These are phyloP conservation scores for Syngnathus typhle DNA, from an alignment of 2,113 vertebrate genomes.

Conservation along the genomic window DNA sequence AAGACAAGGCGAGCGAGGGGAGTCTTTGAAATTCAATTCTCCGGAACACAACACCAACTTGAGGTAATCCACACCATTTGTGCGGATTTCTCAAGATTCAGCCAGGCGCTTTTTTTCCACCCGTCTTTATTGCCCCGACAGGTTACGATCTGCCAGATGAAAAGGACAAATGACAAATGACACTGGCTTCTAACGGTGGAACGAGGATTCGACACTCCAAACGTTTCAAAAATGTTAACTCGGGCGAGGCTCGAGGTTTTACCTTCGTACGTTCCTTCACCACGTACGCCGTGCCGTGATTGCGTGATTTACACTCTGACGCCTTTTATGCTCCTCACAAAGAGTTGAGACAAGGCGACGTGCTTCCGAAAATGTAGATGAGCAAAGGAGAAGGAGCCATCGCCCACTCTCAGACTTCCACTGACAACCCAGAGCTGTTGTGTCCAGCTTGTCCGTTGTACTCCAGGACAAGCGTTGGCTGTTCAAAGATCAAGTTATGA, in stretches of 20 bases:
- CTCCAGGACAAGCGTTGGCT: constrained; percentile 12
- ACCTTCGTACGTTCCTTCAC: too few species aligned
- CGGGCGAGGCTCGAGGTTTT: too few species aligned
- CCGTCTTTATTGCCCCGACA: constrained; percentile 27
- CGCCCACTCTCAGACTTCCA: constrained; percentile 56
- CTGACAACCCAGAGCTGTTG: constrained; percentile 30
- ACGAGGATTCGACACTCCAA: too few species aligned
- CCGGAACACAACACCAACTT: constrained; percentile 27
- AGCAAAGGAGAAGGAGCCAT: constrained; percentile 49
- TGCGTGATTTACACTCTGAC: neutral
- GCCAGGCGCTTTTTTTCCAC: neutral
- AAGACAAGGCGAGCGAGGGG: constrained; percentile 51
- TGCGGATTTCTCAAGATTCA: constrained; percentile 43
- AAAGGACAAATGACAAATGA: constrained; percentile 6
- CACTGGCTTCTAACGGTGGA: neutral
- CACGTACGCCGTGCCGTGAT: too few species aligned
- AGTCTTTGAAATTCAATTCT: constrained; percentile 52
- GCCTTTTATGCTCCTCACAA: constrained; percentile 30
- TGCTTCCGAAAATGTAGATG: constrained; percentile 49
- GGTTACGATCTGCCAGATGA: constrained; percentile 16
- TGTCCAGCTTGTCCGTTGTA: constrained; percentile 38
- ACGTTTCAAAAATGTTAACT: too few species aligned
- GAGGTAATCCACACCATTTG: constrained; percentile 40
- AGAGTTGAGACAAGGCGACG: constrained; percentile 34
- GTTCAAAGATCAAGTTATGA: constrained; percentile 24